phyloP scores from a whole-genome alignment of 2,797 vertebrate genomes.

The Gallirallus australis region DNA sequence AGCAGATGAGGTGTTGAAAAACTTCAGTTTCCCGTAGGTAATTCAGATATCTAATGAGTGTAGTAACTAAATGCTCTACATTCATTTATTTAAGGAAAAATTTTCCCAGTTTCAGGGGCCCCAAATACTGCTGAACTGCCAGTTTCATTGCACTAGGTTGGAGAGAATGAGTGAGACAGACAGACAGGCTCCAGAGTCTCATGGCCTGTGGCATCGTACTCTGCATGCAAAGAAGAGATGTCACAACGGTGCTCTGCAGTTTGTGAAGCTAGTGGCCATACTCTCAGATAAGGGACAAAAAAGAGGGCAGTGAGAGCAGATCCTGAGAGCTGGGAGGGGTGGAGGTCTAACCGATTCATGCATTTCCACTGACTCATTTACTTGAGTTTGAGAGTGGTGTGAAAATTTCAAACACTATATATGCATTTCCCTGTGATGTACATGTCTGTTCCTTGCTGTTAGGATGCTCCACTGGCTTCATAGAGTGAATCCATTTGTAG shows the following conservation, averaged over 20 bases:
- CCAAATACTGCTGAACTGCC: neutral
- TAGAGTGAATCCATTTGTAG: neutral
- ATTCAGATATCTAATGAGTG: neutral
- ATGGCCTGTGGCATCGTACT: neutral
- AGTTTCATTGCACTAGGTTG: neutral
- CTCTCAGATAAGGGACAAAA: neutral
- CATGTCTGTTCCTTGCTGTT: accelerated
- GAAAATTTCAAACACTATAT: neutral
- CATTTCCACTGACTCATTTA: neutral
- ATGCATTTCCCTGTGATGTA: neutral
- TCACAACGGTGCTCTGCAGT: accelerated
- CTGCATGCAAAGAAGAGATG: neutral
- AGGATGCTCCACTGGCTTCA: neutral
- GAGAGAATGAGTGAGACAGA: neutral
- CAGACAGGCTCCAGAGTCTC: neutral
- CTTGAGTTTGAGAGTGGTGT: neutral
- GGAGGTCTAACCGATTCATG: neutral
- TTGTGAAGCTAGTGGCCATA: neutral
- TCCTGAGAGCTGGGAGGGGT: neutral
- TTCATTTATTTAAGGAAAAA: neutral
- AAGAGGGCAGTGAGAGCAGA: neutral
- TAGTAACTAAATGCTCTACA: neutral
- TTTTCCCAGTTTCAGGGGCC: neutral
- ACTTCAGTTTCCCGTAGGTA: neutral
- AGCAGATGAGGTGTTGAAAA: constrained; percentile 2